Evolutionary conservation across 2,888 invertebrate species (phyloP), one percentile per base, ranked within the genome.

Genomic region (Leptinotarsa haldemani): DNA sequence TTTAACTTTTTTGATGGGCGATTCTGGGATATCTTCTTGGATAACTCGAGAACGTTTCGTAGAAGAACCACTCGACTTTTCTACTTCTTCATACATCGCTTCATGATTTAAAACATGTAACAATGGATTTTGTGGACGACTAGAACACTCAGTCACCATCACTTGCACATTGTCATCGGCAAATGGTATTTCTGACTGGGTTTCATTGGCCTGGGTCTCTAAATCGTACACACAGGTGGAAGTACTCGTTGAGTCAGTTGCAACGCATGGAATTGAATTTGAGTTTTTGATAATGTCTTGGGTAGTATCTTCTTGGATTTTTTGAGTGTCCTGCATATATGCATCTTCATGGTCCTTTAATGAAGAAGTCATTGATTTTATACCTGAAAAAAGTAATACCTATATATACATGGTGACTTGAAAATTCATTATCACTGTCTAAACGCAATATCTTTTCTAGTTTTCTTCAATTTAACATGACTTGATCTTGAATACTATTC

Each of bases 151-250:
- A 50, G 30, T 18, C 7, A 22, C 22, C 15, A 65, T 12, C 25
- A 66, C 16, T 40, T 50, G 52, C n/a, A 67, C 4, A 20, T 56
- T 68, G 16, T 68, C 56, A 13, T 68, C 58, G 16, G 46, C 5
- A 18, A 68, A 68, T 46, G 40, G 56, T 46, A 68, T 56, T 68
- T 68, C 68, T 13, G 46, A 58, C 58, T 68, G 56, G n/a, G 56
- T 56, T 13, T 67, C 67, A 53, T 52, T 25, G 30, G 5, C 12
- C 61, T 68, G 69, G 3, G 74, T 69, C 2, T 48, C 30, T 47
- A 47, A 40, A 30, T 66, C 61, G 16, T 63, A 66, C 15, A 40
- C 53, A 53, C 72, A 47, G 13, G 18, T 48, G 15, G 46, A 56
- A 56, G 52, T 56, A 30, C 53, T 16, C 30, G 58, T 13, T 56